phyloP scores from a whole-genome alignment of 2,888 invertebrate species.

The Subacronicta megacephala region DNA sequence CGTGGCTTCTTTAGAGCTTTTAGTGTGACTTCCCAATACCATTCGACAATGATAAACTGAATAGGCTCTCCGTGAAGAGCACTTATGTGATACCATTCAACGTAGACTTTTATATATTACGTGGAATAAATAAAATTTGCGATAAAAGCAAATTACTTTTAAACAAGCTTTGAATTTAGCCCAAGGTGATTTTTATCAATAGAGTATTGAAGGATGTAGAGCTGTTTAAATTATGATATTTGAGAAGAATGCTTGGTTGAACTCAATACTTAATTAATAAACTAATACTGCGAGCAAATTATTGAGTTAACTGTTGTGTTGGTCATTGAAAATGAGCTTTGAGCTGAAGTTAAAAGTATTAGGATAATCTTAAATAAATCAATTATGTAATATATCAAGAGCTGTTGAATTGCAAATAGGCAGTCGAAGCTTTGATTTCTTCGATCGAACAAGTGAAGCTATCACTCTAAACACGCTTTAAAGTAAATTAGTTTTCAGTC shows the following conservation, averaged over 20 bases:
- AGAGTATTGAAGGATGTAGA: too few relatives aligned
- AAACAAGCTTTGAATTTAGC: conserved; percentile 4
- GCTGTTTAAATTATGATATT: conserved; percentile 13
- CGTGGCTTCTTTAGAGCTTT: conserved; percentile 60
- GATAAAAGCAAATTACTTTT: conserved; percentile 24
- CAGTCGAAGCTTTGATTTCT: conserved; percentile 11
- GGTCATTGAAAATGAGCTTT: too few relatives aligned
- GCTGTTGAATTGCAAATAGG: not conserved
- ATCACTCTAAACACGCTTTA: conserved; percentile 51
- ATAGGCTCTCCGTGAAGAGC: conserved; percentile 58
- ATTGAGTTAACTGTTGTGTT: too few relatives aligned
- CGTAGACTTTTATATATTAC: conserved; percentile 41
- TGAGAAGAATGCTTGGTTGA: conserved; percentile 11
- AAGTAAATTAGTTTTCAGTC: conserved; percentile 65
- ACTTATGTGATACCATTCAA: conserved; percentile 58
- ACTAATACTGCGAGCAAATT: too few relatives aligned
- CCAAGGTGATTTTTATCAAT: conserved; percentile 3
- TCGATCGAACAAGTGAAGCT: conserved; percentile 15
- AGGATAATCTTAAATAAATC: conserved; percentile 8
- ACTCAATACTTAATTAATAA: conserved; percentile 13
- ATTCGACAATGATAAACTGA: conserved; percentile 62
- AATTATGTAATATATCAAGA: not conserved
- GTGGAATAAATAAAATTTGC: conserved; percentile 32
- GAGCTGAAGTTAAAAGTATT: too few relatives aligned
- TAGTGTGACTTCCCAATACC: conserved; percentile 59